Conservation (phyloP, 1,140 invertebrate genomes). For the Drosophila rhopaloa region DNA sequence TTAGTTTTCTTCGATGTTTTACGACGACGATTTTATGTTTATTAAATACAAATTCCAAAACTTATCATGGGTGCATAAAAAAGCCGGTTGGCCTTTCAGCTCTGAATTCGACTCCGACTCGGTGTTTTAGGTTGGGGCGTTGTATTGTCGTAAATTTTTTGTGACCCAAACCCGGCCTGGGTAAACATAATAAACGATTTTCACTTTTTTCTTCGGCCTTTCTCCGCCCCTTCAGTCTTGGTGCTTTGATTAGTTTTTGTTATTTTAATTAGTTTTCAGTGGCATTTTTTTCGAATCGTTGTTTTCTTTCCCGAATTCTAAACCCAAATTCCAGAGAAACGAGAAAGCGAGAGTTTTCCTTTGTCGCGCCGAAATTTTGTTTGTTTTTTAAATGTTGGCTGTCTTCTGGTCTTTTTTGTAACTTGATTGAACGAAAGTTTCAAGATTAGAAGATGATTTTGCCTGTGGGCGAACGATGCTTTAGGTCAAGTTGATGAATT, state of each 20-base stretch:
- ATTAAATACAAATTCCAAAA: conserved; percentile 52
- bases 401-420: conserved; percentile 21
- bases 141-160: conserved; percentile 49
- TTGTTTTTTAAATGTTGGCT: conserved; percentile 27
- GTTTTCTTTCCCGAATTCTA: conserved; percentile 41
- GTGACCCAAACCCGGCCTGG: conserved; percentile 17
- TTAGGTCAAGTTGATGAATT: conserved; percentile 27
- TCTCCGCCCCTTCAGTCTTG: neutral
- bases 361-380: conserved; percentile 37
- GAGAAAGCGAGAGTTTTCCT: conserved; percentile 50
- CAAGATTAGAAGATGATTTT: conserved; percentile 37
- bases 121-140: conserved; percentile 17
- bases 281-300: conserved; percentile 41
- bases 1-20: conserved; percentile 28
- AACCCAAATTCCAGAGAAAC: conserved; percentile 29
- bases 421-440: conserved; percentile 47
- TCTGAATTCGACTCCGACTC: neutral
- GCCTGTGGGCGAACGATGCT: conserved; percentile 2
- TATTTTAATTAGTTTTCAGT: conserved; percentile 52
- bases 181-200: conserved; percentile 48
- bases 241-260: conserved; percentile 47
- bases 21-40: conserved; percentile 34
- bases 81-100: conserved; percentile 21
- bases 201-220: conserved; percentile 32
- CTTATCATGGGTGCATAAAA: conserved; percentile 31